A percentile compares a stretch with the other conserved stretches of the same genome.
Conservation (phyloP, 2,113 vertebrate species). For the Mirounga angustirostris region DNA sequence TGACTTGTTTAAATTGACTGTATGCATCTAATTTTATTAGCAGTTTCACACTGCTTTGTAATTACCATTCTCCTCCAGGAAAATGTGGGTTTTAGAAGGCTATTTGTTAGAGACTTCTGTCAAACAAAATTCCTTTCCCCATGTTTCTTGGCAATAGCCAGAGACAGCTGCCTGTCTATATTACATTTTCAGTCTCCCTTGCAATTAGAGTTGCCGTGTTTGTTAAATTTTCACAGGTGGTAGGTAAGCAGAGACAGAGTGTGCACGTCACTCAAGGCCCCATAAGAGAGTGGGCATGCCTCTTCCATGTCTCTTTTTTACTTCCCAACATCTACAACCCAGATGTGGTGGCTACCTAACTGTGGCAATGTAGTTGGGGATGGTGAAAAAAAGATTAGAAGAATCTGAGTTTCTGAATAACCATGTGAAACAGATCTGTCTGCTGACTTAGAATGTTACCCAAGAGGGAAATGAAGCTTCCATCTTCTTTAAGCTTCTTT, state of each 20-base stretch:
- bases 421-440: neutral
- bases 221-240: neutral
- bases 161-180: neutral
- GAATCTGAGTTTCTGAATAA: neutral
- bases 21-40: neutral
- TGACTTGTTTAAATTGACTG: neutral
- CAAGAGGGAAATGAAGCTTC: neutral
- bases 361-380: neutral
- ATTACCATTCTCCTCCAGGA: neutral
- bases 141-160: neutral
- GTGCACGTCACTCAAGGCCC: neutral
- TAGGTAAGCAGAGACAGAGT: neutral
- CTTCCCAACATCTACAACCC: neutral
- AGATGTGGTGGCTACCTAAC: neutral
- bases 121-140: neutral
- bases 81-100: neutral
- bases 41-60: neutral
- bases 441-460: neutral
- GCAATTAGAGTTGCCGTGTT: neutral
- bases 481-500: neutral
- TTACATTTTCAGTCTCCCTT: slow-evolving; percentile 17
- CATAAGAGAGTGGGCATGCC: neutral
- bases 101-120: slow-evolving; percentile 38
- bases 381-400: neutral
- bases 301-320: neutral